Percentiles rank a stretch among this genome's conserved stretches.
phyloP scores from a whole-genome alignment of 1,140 invertebrate genomes.

The Lasaia peninsularis region DNA sequence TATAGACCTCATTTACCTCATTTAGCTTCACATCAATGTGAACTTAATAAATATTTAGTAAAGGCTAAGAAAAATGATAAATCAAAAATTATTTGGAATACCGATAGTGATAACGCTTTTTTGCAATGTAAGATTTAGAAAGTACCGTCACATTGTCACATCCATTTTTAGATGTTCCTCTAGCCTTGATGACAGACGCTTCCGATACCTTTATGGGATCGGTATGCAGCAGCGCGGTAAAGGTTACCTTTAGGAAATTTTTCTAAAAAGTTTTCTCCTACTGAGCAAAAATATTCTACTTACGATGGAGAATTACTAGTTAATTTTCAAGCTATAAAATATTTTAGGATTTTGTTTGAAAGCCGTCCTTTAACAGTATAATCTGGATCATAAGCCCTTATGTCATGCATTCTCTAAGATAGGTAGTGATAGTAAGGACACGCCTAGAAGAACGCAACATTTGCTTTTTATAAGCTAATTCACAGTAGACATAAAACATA shows the following conservation, averaged over 20 bases:
- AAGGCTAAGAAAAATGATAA: no score
- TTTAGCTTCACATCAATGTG: no score
- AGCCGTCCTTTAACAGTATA: slow-evolving; percentile 24
- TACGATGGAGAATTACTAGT: slow-evolving; percentile 35
- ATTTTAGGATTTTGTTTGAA: slow-evolving; percentile 41
- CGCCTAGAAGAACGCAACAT: slow-evolving; percentile 24
- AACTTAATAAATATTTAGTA: no score
- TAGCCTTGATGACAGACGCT: neutral
- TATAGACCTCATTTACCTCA: no score
- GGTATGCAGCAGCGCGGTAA: slow-evolving; percentile 1
- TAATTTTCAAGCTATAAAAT: slow-evolving; percentile 37
- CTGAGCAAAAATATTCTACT: slow-evolving; percentile 39
- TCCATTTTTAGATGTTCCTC: no score
- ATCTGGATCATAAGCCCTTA: slow-evolving; percentile 17
- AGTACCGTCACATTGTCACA: no score
- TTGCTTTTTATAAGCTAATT: slow-evolving; percentile 29
- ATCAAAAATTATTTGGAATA: no score
- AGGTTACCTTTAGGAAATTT: slow-evolving; percentile 5
- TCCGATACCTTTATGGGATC: neutral
- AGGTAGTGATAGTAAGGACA: slow-evolving; percentile 24
- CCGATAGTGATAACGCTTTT: no score
- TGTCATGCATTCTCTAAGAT: slow-evolving; percentile 36
- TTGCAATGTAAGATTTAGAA: no score
- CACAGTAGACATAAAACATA: slow-evolving; percentile 25
- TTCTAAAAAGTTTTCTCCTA: slow-evolving; percentile 8